Base-by-base conservation (phyloP, 2,797 vertebrate genomes). In the Limosa lapponica region DNA sequence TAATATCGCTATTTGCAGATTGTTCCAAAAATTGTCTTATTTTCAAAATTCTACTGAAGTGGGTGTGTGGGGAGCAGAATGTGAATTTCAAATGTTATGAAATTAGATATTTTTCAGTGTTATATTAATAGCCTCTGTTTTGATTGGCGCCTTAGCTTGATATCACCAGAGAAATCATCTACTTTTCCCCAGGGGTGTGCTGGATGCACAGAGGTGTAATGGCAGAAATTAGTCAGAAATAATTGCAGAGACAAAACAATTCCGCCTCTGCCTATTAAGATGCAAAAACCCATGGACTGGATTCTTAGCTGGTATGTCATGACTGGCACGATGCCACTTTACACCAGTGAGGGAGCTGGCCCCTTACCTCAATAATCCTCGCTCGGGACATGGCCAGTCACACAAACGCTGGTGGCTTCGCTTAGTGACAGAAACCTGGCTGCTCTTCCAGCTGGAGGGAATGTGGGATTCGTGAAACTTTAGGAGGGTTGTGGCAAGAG, bases 391-490 rank as follows among this genome's bases (percentile, higher is more conserved):
- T 58, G 74, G n/a, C 81, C 90, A 78, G 75, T 44, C 78, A 17
- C 77, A 87, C 30, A 43, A 41, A 28, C 0, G 13, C 85, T 70
- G 89, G 92, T 94, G 96, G 87, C 95, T 96, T 91, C 4, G 39
- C 20, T 16, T 61, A 37, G 94, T 96, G 96, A 96, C 95, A 97
- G 97, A 96, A 97, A 90, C 32, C 96, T 97, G 96, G 95, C 95
- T 95, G 93, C 90, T 84, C 70, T 30, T 93, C 24, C 88, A 82
- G 94, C 85, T 81, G 44, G 55, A 66, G 77, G 81, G n/a, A 95
- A 71, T 44, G 82, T 95, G 92, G 95, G 94, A 94, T 95, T 90
- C 1, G 1, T 83, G 96, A 97, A 97, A 96, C 90, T 81, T 58
- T 65, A 97, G 92, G 73, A 94, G 89, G 48, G 46, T 11, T 96